Conservation (phyloP, 2,888 invertebrate genomes). For the Bugula neritina region DNA sequence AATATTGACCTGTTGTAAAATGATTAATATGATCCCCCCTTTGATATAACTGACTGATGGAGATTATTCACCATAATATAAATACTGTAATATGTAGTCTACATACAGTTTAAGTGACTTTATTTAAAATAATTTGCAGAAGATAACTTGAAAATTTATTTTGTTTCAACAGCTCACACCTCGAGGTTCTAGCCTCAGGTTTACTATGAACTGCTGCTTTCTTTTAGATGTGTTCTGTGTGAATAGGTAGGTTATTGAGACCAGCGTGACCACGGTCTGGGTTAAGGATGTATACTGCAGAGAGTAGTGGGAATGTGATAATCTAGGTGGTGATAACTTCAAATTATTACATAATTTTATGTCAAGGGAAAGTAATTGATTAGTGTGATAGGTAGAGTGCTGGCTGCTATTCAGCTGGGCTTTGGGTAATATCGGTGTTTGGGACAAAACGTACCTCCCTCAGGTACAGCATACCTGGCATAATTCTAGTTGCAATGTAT, state of each 20-base stretch:
- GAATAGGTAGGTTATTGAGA: background rate
- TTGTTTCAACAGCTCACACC: too few species aligned
- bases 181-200: background rate
- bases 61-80: too few species aligned
- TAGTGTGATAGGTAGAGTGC: too few species aligned
- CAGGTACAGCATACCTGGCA: background rate
- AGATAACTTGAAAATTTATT: too few species aligned
- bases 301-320: background rate
- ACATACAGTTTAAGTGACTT: too few species aligned
- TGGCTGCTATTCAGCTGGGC: background rate
- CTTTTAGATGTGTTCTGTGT: background rate
- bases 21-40: too few species aligned
- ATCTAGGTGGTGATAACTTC: background rate
- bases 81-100: too few species aligned
- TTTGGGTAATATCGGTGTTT: conserved; percentile 7
- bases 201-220: background rate
- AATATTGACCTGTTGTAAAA: too few species aligned
- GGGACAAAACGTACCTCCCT: background rate
- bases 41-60: too few species aligned
- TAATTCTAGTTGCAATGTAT: background rate
- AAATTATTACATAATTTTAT: too few species aligned
- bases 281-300: background rate
- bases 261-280: background rate
- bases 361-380: too few species aligned
- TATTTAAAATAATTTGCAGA: too few species aligned